A percentile compares a stretch with the other conserved stretches of the same genome.
These are phyloP conservation scores for Raja brachyura DNA, from an alignment of 2,113 vertebrate species.

Conservation along the genomic window DNA sequence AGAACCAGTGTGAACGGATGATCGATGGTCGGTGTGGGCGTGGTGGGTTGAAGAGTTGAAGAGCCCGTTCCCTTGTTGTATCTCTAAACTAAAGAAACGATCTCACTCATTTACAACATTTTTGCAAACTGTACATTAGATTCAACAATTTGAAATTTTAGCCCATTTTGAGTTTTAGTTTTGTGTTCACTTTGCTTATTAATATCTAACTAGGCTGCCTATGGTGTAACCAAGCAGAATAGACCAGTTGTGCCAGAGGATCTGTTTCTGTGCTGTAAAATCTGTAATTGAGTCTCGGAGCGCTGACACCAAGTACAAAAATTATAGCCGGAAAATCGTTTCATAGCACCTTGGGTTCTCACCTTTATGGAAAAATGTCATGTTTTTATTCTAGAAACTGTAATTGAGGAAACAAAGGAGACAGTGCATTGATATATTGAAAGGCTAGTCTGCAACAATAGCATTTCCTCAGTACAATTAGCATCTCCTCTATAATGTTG, in stretches of 20 bases:
- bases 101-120: background rate
- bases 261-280: background rate
- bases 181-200: background rate
- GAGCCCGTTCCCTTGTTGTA: too few relatives aligned
- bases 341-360: background rate
- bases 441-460: conserved; percentile 21
- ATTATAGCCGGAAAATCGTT: background rate
- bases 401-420: conserved; percentile 12
- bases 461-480: background rate
- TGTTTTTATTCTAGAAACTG: background rate
- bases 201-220: background rate
- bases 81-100: too few relatives aligned
- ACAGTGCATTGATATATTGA: conserved; percentile 25
- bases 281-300: background rate
- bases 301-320: background rate
- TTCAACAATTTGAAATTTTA: background rate
- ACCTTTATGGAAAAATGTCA: conserved; percentile 27
- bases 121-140: background rate
- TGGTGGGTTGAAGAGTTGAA: too few relatives aligned
- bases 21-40: too few relatives aligned
- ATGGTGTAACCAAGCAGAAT: background rate
- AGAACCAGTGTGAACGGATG: too few relatives aligned
- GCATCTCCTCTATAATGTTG: background rate
- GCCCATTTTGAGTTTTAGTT: background rate
- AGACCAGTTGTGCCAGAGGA: background rate